These are phyloP conservation scores for Eupithecia exiguata DNA, from an alignment of 2,888 invertebrate species.

Conservation along the genomic window DNA sequence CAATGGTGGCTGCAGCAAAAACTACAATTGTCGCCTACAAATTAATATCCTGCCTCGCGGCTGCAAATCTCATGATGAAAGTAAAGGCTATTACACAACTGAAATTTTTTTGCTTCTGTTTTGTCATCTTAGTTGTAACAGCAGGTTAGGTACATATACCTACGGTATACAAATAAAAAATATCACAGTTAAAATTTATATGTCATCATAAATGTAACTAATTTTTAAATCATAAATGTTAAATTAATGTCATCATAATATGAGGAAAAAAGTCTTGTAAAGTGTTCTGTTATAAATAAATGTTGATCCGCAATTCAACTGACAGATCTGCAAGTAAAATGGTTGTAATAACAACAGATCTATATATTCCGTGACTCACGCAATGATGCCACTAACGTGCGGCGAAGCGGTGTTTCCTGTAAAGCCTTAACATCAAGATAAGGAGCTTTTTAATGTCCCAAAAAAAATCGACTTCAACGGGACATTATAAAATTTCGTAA, in stretches of 20 bases:
- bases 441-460: background rate
- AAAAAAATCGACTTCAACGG: too few species aligned
- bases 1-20: constrained; percentile 58
- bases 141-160: too few species aligned
- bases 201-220: too few species aligned
- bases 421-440: background rate
- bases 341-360: constrained; percentile 49
- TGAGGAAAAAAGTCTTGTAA: background rate
- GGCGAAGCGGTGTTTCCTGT: constrained; percentile 6
- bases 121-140: too few species aligned
- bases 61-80: constrained; percentile 46
- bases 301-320: constrained; percentile 31
- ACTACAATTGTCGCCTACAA: constrained; percentile 63
- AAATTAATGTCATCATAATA: too few species aligned
- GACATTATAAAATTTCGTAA: too few species aligned
- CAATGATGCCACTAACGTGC: constrained; percentile 39
- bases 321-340: constrained; percentile 50
- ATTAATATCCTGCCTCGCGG: constrained; percentile 59
- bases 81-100: constrained; percentile 21
- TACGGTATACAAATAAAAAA: background rate
- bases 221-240: too few species aligned
- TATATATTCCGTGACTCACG: constrained; percentile 54
- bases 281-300: background rate
- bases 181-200: background rate
- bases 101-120: constrained; percentile 6